Evolutionary conservation across 2,888 invertebrate genomes (phyloP).

Genomic region (Liodrosophila aerea): DNA sequence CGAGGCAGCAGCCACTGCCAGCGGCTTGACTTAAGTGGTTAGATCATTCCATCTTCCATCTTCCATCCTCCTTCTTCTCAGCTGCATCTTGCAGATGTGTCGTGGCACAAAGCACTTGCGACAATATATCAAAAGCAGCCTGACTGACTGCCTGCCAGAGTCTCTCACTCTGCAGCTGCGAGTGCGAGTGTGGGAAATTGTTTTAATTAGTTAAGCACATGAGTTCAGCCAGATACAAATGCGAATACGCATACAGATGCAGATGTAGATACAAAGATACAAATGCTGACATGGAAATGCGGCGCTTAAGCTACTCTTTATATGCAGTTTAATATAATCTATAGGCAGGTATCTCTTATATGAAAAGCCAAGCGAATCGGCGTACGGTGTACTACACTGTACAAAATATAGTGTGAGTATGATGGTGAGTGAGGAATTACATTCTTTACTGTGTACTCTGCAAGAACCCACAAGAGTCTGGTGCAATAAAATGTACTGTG

Average conservation of each 20-base stretch:
- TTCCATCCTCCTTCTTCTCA: background rate
- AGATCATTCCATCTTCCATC: constrained; percentile 5
- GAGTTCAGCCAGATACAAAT: constrained; percentile 6
- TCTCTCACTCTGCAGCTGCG: background rate
- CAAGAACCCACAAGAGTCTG: too few species aligned
- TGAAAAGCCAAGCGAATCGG: too few species aligned
- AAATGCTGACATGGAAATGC: background rate
- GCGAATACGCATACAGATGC: constrained; percentile 7
- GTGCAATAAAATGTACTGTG: too few species aligned
- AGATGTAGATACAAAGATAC: constrained; percentile 5
- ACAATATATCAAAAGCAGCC: constrained; percentile 55
- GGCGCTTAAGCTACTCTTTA: too few species aligned
- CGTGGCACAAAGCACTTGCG: constrained; percentile 51
- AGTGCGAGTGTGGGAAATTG: constrained; percentile 55
- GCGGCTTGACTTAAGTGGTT: constrained; percentile 58
- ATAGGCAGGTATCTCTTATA: too few species aligned
- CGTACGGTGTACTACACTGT: too few species aligned
- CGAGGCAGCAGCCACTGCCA: too few species aligned
- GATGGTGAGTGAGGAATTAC: too few species aligned
- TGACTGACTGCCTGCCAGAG: constrained; percentile 9
- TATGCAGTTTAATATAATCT: too few species aligned
- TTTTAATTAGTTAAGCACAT: constrained; percentile 52
- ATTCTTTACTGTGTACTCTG: too few species aligned
- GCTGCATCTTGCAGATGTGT: constrained; percentile 25
- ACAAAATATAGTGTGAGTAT: too few species aligned